Evolutionary conservation across 2,888 invertebrate species (phyloP), one percentile per base, ranked within the genome.

Genomic region (Minunthozetes semirufus): DNA sequence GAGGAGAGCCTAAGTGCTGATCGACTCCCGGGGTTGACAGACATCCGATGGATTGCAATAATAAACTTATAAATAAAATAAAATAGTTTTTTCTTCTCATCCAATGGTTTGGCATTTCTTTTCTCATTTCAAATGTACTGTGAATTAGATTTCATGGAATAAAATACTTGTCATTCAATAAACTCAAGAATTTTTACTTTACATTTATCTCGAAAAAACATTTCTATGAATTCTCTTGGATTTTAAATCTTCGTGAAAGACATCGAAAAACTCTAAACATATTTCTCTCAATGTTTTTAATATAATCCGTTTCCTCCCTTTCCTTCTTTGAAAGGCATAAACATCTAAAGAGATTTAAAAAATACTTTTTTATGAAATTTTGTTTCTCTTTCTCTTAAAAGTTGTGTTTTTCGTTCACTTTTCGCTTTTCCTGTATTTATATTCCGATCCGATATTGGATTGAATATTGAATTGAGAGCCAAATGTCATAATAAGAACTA

Each of bases 21-120:
- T 42, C 42, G 42, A 42, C 42, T 42, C 42, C 42, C 6, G 17
- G 27, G 4, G 38, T 68, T 68, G 68, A 68, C 68, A 68, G 68
- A 68, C 68, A 68, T 15, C 46, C 46, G 29, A 68, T 61, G n/a
- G 68, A 68, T 42, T 46, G 42, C 68, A 42, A 68, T 68, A 68
- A 68, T 22, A 68, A 42, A 42, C 46, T 42, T 42, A 68, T 68
- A 68, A 68, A 68, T 68, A 68, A 66, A 33, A 38, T 27, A 33
- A n/a, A 15, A n/a, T n/a, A n/a, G n/a, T n/a, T n/a, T n/a, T n/a
- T n/a, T n/a, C n/a, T n/a, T 61, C 33, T 33, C 17, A 33, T 61
- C 29, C 27, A 19, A 27, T 22, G 27, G 11, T 42, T 42, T 9
- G 42, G 42, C 42, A 9, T 42, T 42, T 42, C 42, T 19, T 19